These are phyloP conservation scores for Seison nebaliae DNA, from an alignment of 1,140 invertebrate genomes.

Conservation along the genomic window DNA sequence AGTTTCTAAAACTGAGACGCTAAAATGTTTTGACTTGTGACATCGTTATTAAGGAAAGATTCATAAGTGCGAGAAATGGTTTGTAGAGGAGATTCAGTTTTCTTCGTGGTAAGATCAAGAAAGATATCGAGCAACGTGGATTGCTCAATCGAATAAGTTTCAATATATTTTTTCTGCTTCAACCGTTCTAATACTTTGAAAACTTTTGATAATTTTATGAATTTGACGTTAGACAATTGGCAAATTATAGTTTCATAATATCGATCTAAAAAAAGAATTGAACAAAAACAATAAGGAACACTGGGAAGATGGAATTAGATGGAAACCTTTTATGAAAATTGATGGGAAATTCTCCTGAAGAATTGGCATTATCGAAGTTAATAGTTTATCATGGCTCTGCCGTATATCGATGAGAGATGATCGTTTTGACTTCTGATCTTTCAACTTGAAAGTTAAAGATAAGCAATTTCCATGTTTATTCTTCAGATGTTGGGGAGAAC, in stretches of 20 bases:
- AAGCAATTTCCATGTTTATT: slow-evolving; percentile 19
- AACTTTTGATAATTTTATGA: slow-evolving; percentile 16
- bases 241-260: no score
- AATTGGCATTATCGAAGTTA: slow-evolving; percentile 18
- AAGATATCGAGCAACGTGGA: slow-evolving; percentile 33
- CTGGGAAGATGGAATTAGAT: slow-evolving; percentile 39
- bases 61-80: no score
- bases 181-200: slow-evolving; percentile 25
- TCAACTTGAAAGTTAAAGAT: slow-evolving; percentile 7
- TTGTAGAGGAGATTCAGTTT: no score
- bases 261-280: no score
- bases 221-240: no score
- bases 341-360: slow-evolving; percentile 27
- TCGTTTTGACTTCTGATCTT: no score
- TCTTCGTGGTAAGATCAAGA: no score
- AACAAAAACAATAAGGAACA: no score
- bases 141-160: slow-evolving; percentile 32
- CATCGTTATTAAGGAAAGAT: no score
- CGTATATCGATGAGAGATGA: no score
- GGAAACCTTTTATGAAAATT: slow-evolving; percentile 45
- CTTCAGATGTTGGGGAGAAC: background rate
- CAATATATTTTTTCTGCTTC: slow-evolving; percentile 22
- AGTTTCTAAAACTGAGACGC: no score
- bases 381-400: slow-evolving; percentile 15
- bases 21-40: no score